phyloP scores from a whole-genome alignment of 2,888 invertebrate species.

The Lacanobia wlatinum region DNA sequence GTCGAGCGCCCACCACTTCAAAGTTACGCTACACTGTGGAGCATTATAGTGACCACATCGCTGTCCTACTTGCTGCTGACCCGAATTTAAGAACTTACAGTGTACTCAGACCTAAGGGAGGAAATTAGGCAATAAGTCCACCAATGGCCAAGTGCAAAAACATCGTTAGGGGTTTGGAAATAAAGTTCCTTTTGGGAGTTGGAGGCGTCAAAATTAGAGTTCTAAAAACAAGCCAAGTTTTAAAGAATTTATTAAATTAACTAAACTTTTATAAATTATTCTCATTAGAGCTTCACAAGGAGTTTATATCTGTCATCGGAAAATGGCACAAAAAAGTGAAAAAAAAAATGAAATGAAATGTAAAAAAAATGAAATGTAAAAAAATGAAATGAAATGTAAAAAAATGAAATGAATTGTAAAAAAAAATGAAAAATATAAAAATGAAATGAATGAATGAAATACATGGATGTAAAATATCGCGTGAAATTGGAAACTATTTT shows the following conservation, averaged over 20 bases:
- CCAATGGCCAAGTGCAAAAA: neutral
- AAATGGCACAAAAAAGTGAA: no score
- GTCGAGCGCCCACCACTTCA: slow-evolving; percentile 61
- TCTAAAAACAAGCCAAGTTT: neutral
- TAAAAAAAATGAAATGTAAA: no score
- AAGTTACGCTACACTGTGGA: slow-evolving; percentile 55
- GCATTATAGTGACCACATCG: slow-evolving; percentile 45
- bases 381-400: no score
- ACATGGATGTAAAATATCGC: no score
- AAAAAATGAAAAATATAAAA: no score
- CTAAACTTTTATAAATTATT: neutral
- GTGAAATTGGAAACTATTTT: no score
- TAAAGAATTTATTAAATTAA: neutral
- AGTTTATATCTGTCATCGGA: no score
- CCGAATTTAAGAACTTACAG: slow-evolving; percentile 26
- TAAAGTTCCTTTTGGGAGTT: neutral
- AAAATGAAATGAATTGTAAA: no score
- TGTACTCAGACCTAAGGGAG: neutral
- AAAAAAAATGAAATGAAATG: no score
- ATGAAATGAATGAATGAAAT: no score
- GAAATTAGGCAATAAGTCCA: neutral
- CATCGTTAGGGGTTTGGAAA: neutral
- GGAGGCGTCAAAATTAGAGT: neutral
- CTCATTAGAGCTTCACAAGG: no score
- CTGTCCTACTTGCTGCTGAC: slow-evolving; percentile 46